These are phyloP conservation scores for Rhinogobio ventralis DNA, from an alignment of 2,797 vertebrate species.

Conservation along the genomic window DNA sequence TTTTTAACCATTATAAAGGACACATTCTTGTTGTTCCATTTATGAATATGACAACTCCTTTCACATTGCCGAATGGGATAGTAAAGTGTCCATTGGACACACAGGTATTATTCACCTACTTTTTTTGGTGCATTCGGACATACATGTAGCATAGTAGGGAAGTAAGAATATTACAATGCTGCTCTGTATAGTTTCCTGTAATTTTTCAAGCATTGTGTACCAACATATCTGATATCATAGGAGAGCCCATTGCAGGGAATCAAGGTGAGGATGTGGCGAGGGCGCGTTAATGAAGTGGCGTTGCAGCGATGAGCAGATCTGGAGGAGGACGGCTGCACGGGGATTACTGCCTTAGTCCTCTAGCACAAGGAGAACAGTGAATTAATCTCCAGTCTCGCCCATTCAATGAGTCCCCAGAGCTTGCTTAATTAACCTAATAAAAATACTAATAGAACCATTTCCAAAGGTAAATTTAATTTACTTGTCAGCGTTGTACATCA, in stretches of 20 bases:
- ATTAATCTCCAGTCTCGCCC: conserved; percentile 78
- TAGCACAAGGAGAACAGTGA: conserved; percentile 66
- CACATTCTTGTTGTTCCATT: not conserved
- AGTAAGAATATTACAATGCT: not conserved
- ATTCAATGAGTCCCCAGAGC: conserved; percentile 89
- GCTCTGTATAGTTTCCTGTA: not conserved
- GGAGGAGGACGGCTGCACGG: conserved; percentile 55
- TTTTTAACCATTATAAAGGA: not conserved
- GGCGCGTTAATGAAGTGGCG: conserved; percentile 61
- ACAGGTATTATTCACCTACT: not conserved
- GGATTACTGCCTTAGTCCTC: conserved; percentile 65
- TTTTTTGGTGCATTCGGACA: not conserved
- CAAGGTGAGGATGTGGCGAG: conserved; percentile 16
- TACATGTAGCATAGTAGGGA: not conserved
- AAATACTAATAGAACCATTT: conserved; percentile 95
- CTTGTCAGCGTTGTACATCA: conserved; percentile 90
- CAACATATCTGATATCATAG: not conserved
- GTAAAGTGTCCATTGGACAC: not conserved
- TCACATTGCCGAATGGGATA: not conserved
- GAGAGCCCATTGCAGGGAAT: conserved; percentile 19
- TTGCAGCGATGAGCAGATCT: conserved; percentile 40
- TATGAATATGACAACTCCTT: not conserved
- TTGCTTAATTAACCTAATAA: conserved; percentile 97
- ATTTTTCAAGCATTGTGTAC: not conserved
- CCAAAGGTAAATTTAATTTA: conserved; percentile 96